phyloP scores from a whole-genome alignment of 2,797 vertebrate species.

The Neosilurus mollespiculum region DNA sequence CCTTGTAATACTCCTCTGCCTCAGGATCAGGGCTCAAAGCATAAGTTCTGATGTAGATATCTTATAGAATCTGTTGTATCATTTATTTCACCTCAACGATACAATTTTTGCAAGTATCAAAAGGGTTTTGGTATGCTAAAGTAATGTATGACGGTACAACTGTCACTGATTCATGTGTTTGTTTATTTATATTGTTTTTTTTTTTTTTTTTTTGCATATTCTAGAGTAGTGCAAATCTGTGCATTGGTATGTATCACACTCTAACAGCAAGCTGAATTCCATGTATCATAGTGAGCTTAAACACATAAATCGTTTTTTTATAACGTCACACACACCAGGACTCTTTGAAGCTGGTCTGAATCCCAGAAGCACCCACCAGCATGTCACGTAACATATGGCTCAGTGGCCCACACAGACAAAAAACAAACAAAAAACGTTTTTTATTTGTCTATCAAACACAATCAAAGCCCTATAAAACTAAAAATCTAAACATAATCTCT shows the following conservation, averaged over 20 bases:
- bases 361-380: not conserved
- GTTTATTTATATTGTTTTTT: not conserved
- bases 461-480: not conserved
- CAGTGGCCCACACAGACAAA: not conserved
- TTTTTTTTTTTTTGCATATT: not conserved
- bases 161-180: not conserved
- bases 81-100: not conserved
- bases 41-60: not conserved
- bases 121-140: not conserved
- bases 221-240: not conserved
- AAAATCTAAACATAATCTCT: not conserved
- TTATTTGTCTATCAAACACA: not conserved
- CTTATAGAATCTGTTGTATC: not conserved
- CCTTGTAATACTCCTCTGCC: slow-evolving; percentile 65
- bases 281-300: not conserved
- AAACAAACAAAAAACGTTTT: not conserved
- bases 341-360: slow-evolving; percentile 16
- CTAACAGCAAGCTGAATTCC: slow-evolving; percentile 13
- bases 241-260: not conserved
- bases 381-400: slow-evolving; percentile 1
- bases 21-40: slow-evolving; percentile 5
- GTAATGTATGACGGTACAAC: not conserved
- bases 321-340: not conserved
- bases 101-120: not conserved
- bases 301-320: not conserved